A percentile compares a stretch with the other conserved stretches of the same genome.
phyloP scores from a whole-genome alignment of 2,888 invertebrate genomes.

The Folsomia candida region DNA sequence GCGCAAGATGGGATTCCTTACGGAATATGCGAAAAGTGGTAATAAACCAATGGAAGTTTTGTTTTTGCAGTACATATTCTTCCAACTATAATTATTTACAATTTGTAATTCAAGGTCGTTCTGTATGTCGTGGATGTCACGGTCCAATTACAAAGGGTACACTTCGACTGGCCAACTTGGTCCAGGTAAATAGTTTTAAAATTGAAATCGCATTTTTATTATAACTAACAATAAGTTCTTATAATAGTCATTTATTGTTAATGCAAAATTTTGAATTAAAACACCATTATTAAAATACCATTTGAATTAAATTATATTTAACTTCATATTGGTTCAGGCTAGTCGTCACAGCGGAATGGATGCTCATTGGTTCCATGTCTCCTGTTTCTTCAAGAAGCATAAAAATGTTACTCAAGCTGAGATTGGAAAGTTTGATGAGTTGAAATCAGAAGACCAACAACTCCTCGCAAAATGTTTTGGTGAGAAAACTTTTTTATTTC shows the following conservation, averaged over 20 bases:
- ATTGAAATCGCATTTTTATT: not conserved
- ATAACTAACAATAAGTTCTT: not conserved
- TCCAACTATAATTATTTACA: not conserved
- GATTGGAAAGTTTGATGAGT: not conserved
- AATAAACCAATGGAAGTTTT: not conserved
- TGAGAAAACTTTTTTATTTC: not conserved
- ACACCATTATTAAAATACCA: too few relatives aligned
- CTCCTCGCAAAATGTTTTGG: not conserved
- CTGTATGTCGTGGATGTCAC: not conserved
- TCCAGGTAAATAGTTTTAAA: not conserved
- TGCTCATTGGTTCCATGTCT: conserved; percentile 8
- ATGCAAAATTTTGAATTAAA: not conserved
- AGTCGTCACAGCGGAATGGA: conserved; percentile 8
- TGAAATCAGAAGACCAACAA: not conserved
- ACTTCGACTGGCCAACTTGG: conserved; percentile 2
- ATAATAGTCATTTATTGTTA: not conserved
- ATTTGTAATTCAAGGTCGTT: conserved; percentile 2
- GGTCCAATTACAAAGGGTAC: not conserved
- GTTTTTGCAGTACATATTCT: not conserved
- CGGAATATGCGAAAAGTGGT: conserved; percentile 13
- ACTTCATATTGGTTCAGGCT: not conserved
- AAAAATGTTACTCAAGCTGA: not conserved
- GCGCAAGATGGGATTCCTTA: not conserved
- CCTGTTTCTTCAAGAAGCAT: conserved; percentile 5
- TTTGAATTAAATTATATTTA: too few relatives aligned